A percentile compares a stretch with the other conserved stretches of the same genome.
These are phyloP conservation scores for Sceloporus tristichus DNA, from an alignment of 2,113 vertebrate genomes.

Conservation along the genomic window DNA sequence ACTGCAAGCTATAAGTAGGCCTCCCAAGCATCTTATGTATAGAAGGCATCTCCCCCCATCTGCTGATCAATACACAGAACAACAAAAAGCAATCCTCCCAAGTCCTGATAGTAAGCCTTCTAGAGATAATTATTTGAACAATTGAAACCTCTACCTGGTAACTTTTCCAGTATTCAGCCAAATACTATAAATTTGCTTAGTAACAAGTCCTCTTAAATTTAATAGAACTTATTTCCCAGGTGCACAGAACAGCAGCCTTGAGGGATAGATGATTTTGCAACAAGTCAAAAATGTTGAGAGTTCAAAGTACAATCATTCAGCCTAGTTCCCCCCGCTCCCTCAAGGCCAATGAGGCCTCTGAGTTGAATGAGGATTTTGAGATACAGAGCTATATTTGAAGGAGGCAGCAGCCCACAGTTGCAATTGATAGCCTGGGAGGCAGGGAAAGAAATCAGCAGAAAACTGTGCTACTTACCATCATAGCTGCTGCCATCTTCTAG, in stretches of 20 bases:
- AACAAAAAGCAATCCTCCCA: too few species aligned
- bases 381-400: not conserved
- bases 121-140: not conserved
- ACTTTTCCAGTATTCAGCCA: not conserved
- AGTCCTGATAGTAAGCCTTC: not conserved
- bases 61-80: too few species aligned
- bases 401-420: not conserved
- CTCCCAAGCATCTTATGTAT: not conserved
- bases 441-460: not conserved
- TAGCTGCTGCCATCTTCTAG: constrained; percentile 58
- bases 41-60: not conserved
- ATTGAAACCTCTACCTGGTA: too few species aligned
- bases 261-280: not conserved
- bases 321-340: not conserved
- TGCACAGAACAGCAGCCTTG: not conserved
- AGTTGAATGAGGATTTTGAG: not conserved
- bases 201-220: not conserved
- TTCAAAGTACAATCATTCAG: not conserved
- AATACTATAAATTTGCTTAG: not conserved
- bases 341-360: not conserved
- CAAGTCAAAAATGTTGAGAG: not conserved
- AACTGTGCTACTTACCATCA: constrained; percentile 53
- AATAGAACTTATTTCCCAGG: not conserved
- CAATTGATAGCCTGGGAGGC: not conserved
- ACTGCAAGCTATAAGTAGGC: not conserved